Percentiles rank a stretch among this genome's conserved stretches.
phyloP scores from a whole-genome alignment of 2,888 invertebrate genomes.

The Eupeodes luniger region DNA sequence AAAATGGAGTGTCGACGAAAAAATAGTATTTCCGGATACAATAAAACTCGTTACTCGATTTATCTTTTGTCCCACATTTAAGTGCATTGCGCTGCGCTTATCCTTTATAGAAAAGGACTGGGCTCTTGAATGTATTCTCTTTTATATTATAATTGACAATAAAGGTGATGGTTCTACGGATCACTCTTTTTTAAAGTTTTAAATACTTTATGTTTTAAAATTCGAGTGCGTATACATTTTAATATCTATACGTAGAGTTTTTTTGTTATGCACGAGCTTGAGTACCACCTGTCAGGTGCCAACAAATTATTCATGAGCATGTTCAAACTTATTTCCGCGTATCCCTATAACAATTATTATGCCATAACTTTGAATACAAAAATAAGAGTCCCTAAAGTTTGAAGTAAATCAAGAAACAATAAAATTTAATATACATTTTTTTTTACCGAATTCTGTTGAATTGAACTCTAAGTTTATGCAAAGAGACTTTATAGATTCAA shows the following conservation, averaged over 20 bases:
- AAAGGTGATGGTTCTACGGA: slow-evolving; percentile 34
- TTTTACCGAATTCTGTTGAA: too few relatives aligned
- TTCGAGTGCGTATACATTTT: neutral
- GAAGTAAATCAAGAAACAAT: too few relatives aligned
- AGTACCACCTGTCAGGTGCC: slow-evolving; percentile 5
- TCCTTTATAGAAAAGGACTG: neutral
- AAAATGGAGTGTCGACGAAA: neutral
- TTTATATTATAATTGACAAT: slow-evolving; percentile 21
- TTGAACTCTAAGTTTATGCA: too few relatives aligned
- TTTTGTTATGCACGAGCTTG: neutral
- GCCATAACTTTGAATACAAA: too few relatives aligned
- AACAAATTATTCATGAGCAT: slow-evolving; percentile 7
- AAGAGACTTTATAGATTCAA: too few relatives aligned
- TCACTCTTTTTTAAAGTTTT: slow-evolving; percentile 43
- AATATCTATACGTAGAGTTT: neutral
- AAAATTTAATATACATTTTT: too few relatives aligned
- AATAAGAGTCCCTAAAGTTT: too few relatives aligned
- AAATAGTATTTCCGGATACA: slow-evolving; percentile 31
- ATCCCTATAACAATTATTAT: too few relatives aligned
- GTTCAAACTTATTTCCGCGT: neutral
- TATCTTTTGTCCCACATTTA: slow-evolving; percentile 57
- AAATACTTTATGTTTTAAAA: neutral
- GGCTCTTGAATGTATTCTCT: slow-evolving; percentile 40
- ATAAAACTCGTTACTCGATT: slow-evolving; percentile 58
- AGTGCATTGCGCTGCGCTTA: slow-evolving; percentile 47